phyloP scores from a whole-genome alignment of 2,797 vertebrate genomes.

The Siniperca scherzeri region DNA sequence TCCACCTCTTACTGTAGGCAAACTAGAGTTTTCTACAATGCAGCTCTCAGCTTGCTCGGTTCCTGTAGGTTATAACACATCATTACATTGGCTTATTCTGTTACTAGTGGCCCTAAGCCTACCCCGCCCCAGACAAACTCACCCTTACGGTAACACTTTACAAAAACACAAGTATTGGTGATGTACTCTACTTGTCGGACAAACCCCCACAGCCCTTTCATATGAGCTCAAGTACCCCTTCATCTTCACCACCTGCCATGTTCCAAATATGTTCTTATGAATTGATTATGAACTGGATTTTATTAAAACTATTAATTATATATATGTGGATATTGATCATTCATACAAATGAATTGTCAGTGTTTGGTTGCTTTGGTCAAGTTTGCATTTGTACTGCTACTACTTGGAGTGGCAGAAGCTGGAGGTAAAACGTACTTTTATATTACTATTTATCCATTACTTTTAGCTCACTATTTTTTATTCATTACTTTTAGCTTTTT shows the following conservation, averaged over 20 bases:
- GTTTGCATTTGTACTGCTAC: not conserved
- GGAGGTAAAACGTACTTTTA: no score
- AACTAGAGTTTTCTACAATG: slow-evolving; percentile 57
- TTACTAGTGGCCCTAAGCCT: slow-evolving; percentile 19
- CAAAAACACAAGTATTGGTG: slow-evolving; percentile 9
- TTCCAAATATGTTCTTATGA: not conserved
- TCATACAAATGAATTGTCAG: not conserved
- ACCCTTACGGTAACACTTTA: slow-evolving; percentile 9
- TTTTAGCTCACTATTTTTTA: no score
- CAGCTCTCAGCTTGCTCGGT: slow-evolving; percentile 33
- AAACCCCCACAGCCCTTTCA: not conserved
- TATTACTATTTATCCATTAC: not conserved
- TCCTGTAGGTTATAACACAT: slow-evolving; percentile 31
- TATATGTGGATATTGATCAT: not conserved
- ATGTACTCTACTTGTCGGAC: not conserved
- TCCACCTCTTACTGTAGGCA: slow-evolving; percentile 59
- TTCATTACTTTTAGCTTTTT: not conserved
- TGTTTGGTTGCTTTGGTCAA: not conserved
- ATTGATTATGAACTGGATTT: not conserved
- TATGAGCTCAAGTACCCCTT: not conserved
- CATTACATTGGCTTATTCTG: slow-evolving; percentile 45
- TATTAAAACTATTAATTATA: no score
- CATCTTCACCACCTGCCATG: not conserved
- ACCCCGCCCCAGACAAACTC: not conserved
- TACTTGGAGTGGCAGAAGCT: not conserved